phyloP scores from a whole-genome alignment of 2,113 vertebrate genomes.

The Leptobrachium ailaonicum region DNA sequence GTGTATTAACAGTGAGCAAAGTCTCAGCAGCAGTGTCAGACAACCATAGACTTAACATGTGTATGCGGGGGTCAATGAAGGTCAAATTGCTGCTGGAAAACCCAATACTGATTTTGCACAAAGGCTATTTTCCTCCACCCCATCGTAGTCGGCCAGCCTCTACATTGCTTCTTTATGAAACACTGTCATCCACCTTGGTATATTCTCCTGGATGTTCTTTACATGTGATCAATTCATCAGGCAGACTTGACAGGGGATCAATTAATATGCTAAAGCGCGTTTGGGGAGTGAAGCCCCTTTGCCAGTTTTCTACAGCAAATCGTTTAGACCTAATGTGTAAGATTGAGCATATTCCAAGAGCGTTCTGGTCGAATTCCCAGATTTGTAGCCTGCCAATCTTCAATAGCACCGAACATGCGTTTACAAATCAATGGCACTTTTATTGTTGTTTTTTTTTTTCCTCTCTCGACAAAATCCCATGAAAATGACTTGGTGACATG shows the following conservation, averaged over 20 bases:
- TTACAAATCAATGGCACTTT: not conserved
- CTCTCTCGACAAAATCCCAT: too few relatives aligned
- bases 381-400: slow-evolving; percentile 40
- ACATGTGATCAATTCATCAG: slow-evolving; percentile 47
- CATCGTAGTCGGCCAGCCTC: too few relatives aligned
- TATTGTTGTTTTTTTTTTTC: too few relatives aligned
- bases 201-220: slow-evolving; percentile 42
- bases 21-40: too few relatives aligned
- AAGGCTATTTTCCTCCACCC: too few relatives aligned
- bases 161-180: not conserved
- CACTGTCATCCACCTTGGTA: slow-evolving; percentile 9
- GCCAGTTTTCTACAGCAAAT: slow-evolving; percentile 49
- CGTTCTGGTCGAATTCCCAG: slow-evolving; percentile 39
- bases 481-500: too few relatives aligned
- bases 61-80: too few relatives aligned
- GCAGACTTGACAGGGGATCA: slow-evolving; percentile 45
- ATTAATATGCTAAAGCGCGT: slow-evolving; percentile 42
- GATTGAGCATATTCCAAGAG: slow-evolving; percentile 30
- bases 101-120: too few relatives aligned
- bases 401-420: slow-evolving; percentile 10
- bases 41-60: too few relatives aligned
- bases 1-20: too few relatives aligned
- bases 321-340: slow-evolving; percentile 48
- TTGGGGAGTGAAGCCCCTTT: slow-evolving; percentile 37
- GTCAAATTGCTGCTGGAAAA: too few relatives aligned